Percentiles rank a stretch among this genome's conserved stretches.
Evolutionary conservation across 2,888 invertebrate species (phyloP).

Genomic region (Anoncus sp.): DNA sequence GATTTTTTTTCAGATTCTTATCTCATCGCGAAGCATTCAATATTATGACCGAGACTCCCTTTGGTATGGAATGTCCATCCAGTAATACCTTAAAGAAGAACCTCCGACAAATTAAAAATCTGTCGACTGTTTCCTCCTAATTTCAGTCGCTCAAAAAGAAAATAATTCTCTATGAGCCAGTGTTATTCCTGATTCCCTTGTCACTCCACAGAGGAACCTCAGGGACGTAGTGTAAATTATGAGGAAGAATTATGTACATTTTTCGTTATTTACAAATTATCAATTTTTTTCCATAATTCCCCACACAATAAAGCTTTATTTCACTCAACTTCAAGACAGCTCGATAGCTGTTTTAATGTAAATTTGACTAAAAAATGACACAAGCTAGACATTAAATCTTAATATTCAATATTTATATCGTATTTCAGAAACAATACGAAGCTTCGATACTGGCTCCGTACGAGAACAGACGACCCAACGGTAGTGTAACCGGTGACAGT

Average conservation of each 20-base stretch:
- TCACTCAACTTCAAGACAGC: too few species aligned
- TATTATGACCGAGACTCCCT: too few species aligned
- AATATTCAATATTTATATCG: neutral
- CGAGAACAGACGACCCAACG: slow-evolving; percentile 65
- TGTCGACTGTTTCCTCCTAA: too few species aligned
- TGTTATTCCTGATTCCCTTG: neutral
- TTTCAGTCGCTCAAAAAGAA: too few species aligned
- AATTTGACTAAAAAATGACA: too few species aligned
- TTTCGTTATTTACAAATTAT: neutral
- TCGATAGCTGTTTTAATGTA: too few species aligned
- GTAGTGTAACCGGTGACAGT: slow-evolving; percentile 73
- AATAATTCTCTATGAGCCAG: neutral
- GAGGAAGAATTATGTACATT: neutral
- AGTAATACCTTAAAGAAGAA: too few species aligned
- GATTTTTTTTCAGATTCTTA: too few species aligned
- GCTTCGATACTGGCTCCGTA: slow-evolving; percentile 69
- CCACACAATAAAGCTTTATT: neutral
- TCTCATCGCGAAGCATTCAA: too few species aligned
- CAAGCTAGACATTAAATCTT: too few species aligned
- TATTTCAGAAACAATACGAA: slow-evolving; percentile 79
- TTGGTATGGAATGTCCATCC: too few species aligned
- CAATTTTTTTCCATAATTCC: neutral
- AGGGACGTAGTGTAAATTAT: neutral
- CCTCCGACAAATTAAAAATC: too few species aligned
- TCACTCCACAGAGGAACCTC: neutral